phyloP scores from a whole-genome alignment of 2,797 vertebrate genomes.

The Phrynocephalus vlangalii region DNA sequence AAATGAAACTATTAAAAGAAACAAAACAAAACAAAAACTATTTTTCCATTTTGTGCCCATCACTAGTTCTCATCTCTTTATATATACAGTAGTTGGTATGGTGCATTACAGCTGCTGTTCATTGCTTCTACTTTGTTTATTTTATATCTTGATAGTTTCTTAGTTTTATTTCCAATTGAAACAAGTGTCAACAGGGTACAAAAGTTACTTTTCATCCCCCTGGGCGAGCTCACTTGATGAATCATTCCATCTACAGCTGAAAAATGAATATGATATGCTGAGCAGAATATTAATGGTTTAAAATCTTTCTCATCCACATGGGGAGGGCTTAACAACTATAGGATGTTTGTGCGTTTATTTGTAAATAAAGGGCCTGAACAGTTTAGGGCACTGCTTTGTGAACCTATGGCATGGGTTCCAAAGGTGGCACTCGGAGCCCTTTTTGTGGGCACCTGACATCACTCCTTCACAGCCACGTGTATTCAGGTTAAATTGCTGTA shows the following conservation, averaged over 20 bases:
- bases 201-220: conserved; percentile 12
- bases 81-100: background rate
- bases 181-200: conserved; percentile 1
- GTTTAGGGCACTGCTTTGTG: background rate
- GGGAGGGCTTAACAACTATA: background rate
- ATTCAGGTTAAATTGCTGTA: too few relatives aligned
- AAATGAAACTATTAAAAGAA: too few relatives aligned
- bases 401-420: too few relatives aligned
- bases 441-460: too few relatives aligned
- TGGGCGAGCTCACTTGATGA: conserved; percentile 41
- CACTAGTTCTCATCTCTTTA: background rate
- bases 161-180: conserved; percentile 41
- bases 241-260: conserved; percentile 16
- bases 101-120: background rate
- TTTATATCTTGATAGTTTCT: conserved; percentile 33
- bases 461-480: too few relatives aligned
- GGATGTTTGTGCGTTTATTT: background rate
- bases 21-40: too few relatives aligned
- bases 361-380: background rate
- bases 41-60: too few relatives aligned
- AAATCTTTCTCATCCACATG: conserved; percentile 12
- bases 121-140: background rate
- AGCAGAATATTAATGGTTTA: conserved; percentile 30
- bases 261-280: conserved; percentile 47
- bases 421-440: too few relatives aligned